Conservation (phyloP, 2,113 vertebrate genomes). For the Irena cyanogastra region DNA sequence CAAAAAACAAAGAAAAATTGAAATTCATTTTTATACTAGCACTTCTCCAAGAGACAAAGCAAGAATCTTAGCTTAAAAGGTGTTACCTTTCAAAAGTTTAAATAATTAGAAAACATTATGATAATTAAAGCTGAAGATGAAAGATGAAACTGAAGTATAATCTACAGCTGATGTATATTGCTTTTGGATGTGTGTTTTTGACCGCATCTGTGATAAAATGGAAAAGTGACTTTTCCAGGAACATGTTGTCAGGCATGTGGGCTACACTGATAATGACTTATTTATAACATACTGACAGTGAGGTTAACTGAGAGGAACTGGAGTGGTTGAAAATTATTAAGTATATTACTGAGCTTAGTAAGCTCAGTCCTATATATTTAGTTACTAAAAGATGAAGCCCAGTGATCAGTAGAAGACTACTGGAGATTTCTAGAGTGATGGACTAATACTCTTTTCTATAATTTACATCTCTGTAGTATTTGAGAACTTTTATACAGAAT, state of each 20-base stretch:
- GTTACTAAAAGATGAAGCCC: background rate
- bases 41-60: background rate
- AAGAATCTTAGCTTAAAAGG: background rate
- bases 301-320: background rate
- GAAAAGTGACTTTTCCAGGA: background rate
- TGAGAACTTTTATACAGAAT: background rate
- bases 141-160: background rate
- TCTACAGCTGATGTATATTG: background rate
- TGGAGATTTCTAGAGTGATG: background rate
- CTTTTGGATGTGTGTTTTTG: background rate
- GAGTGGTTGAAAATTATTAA: background rate
- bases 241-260: background rate
- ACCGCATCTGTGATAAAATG: background rate
- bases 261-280: background rate
- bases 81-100: background rate
- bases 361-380: background rate
- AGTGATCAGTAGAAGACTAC: background rate
- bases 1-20: background rate
- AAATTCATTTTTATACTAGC: background rate
- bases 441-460: too few relatives aligned
- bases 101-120: background rate
- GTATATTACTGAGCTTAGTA: background rate
- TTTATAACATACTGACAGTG: background rate
- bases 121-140: background rate
- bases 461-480: background rate